Evolutionary conservation across 2,113 vertebrate species (phyloP), one percentile per base, ranked within the genome.

Genomic region (Martes martes): DNA sequence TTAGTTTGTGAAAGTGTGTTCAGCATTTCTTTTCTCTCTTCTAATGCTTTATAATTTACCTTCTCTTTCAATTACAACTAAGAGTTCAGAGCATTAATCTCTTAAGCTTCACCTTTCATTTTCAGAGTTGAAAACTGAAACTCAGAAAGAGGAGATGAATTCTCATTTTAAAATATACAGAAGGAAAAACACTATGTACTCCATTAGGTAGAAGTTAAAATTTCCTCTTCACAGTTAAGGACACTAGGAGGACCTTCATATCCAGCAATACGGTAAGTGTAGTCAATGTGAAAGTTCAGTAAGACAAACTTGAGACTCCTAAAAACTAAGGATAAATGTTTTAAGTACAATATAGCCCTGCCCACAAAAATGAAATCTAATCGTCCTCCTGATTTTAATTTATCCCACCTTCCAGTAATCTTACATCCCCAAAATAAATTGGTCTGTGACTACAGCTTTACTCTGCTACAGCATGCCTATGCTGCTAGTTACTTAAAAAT

Each of bases 41-140:
- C 45, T 87, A 92, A 82, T 61, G 78, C 19, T 69, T 93, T 90
- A 36, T 63, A 82, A 94, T 90, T 91, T 89, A 52, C 10, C 31
- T 67, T 24, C 6, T 92, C 57, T 96, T 89, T 76, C 50, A 96
- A 45, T 83, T 78, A 84, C 19, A 96, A 61, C 31, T 86, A 88
- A 73, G 28, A 82, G 42, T 65, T 28, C 39, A 92, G 86, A 7
- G n/a, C 50, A 96, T 74, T 97, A 47, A 86, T 80, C 47, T 92
- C 63, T 89, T 95, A 92, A 92, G 31, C 80, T 87, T 39, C 39
- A 65, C 42, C 57, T 85, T 1, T 89, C 18, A 90, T 63, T 82
- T 92, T 97, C n/a, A 94, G 3, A 95, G n/a, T 14, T 92, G 67
- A 19, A 92, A 95, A 96, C 7, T 47, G 76, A 47, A 91, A 82